A percentile compares a stretch with the other conserved stretches of the same genome.
These are phyloP conservation scores for Tinea semifulvella DNA, from an alignment of 2,888 invertebrate species.

Conservation along the genomic window DNA sequence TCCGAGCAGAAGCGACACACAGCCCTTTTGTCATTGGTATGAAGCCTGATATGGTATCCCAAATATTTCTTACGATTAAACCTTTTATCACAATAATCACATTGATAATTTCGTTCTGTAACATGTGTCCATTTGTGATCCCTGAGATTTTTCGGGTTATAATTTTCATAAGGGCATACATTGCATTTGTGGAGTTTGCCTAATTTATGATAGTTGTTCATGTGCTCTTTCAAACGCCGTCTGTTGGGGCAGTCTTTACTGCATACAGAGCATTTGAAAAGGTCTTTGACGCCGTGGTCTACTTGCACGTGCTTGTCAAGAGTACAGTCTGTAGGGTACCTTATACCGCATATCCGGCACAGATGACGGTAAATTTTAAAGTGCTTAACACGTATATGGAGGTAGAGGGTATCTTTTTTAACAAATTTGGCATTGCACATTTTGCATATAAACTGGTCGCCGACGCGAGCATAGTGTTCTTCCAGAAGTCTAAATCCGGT, in stretches of 20 bases:
- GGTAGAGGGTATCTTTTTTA: neutral
- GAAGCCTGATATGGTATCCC: constrained; percentile 1
- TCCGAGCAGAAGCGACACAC: constrained; percentile 22
- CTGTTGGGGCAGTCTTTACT: neutral
- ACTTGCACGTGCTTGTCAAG: neutral
- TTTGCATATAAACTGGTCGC: neutral
- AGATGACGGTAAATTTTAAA: neutral
- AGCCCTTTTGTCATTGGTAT: constrained; percentile 14
- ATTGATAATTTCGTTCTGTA: neutral
- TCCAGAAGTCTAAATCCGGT: neutral
- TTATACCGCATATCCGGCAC: neutral
- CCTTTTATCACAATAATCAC: constrained; percentile 4
- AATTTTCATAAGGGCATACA: constrained; percentile 1
- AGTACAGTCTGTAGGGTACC: neutral
- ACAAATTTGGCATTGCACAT: neutral
- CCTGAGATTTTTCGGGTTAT: neutral
- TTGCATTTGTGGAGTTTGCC: constrained; percentile 2
- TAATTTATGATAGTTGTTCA: constrained; percentile 12
- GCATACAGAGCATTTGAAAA: constrained; percentile 2
- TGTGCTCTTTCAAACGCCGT: constrained; percentile 1
- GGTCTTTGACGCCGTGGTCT: neutral
- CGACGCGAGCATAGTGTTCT: neutral
- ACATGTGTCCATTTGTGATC: constrained; percentile 8
- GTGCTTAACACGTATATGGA: constrained; percentile 1
- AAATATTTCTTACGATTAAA: neutral